A percentile compares a stretch with the other conserved stretches of the same genome.
Evolutionary conservation across 1,140 invertebrate species (phyloP).

Genomic region (Medauroidea extradentata): DNA sequence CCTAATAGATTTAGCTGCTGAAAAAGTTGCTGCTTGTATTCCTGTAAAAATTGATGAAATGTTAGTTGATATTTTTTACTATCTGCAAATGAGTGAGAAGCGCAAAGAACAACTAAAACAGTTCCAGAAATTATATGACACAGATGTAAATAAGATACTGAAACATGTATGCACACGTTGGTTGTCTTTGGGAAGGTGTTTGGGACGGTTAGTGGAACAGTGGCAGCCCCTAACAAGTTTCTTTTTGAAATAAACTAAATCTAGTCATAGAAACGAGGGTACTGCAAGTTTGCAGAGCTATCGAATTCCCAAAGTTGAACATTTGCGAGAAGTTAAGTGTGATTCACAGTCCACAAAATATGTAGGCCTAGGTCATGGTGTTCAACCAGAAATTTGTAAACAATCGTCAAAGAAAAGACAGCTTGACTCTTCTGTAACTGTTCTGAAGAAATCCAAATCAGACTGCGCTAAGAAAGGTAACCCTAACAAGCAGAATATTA

Average conservation of each 20-base stretch:
- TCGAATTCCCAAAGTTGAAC: background rate
- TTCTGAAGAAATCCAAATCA: background rate
- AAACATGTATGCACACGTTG: slow-evolving; percentile 2
- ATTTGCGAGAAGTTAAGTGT: no score
- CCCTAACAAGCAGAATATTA: background rate
- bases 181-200: background rate
- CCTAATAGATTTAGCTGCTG: background rate
- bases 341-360: background rate
- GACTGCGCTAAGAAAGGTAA: background rate
- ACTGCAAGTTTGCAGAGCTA: background rate
- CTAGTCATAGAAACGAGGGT: background rate
- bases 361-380: background rate
- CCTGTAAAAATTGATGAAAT: background rate
- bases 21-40: background rate
- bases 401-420: background rate
- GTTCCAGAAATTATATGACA: slow-evolving; percentile 3
- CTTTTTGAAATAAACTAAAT: background rate
- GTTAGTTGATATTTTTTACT: background rate
- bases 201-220: background rate
- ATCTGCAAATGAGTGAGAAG: background rate
- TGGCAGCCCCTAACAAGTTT: background rate
- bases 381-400: background rate
- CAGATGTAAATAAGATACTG: background rate
- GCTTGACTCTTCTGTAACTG: background rate
- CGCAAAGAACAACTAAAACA: background rate